A percentile compares a stretch with the other conserved stretches of the same genome.
Evolutionary conservation across 2,888 invertebrate genomes (phyloP).

Genomic region (Arctia plantaginis): DNA sequence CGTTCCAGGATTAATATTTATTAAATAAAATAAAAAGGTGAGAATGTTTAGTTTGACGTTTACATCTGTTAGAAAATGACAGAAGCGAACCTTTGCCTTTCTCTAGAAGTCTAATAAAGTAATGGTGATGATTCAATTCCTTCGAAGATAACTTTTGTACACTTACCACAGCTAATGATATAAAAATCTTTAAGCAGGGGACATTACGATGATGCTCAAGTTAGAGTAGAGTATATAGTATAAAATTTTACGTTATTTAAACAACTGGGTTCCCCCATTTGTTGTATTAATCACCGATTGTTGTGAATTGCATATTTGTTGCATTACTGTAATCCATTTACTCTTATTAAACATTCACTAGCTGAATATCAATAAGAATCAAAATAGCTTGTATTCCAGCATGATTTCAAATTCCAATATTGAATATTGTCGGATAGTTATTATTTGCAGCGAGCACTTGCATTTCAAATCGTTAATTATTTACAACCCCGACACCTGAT

Average conservation of each 20-base stretch:
- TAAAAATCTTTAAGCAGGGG: no score
- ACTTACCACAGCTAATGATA: no score
- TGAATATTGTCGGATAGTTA: slow-evolving; percentile 29
- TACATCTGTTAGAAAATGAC: no score
- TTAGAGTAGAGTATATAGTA: no score
- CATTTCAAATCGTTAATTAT: slow-evolving; percentile 55
- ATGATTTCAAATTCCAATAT: slow-evolving; percentile 20
- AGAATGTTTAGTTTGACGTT: no score
- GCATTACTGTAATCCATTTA: background rate
- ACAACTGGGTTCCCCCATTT: background rate
- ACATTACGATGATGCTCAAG: no score
- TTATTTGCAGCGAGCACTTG: slow-evolving; percentile 39
- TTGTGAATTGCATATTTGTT: background rate
- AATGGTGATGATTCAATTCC: no score
- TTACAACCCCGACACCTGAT: slow-evolving; percentile 55
- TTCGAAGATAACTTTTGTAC: no score
- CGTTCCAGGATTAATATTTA: background rate
- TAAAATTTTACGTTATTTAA: background rate
- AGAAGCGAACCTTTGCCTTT: no score
- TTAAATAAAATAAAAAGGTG: background rate
- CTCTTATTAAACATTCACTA: background rate
- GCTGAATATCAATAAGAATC: background rate
- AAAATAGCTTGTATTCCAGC: background rate
- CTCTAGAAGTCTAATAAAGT: no score
- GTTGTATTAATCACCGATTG: background rate